Evolutionary conservation across 2,797 vertebrate species (phyloP).

Genomic region (Glossophaga mutica): DNA sequence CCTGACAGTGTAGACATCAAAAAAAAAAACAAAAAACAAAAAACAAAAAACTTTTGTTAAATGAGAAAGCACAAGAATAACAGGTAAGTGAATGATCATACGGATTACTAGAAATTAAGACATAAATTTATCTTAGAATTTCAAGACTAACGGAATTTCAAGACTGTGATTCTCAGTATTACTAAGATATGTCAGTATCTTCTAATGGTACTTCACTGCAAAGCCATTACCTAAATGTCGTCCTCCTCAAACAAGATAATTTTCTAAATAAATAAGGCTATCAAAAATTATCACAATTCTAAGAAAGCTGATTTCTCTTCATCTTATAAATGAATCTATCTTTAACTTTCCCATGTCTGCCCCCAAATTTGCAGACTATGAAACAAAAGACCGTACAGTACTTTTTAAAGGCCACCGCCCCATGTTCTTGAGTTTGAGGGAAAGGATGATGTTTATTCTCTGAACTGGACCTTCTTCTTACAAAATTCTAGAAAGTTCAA

Average conservation of each 20-base stretch:
- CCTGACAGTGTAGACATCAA: not conserved
- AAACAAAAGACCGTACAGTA: not conserved
- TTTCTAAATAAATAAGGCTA: not conserved
- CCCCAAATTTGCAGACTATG: not conserved
- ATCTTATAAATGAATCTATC: not conserved
- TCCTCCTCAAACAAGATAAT: not conserved
- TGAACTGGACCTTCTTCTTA: not conserved
- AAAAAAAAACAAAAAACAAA: too few relatives aligned
- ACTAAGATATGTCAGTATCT: not conserved
- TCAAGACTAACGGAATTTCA: not conserved
- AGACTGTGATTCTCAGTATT: not conserved
- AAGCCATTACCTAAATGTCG: not conserved
- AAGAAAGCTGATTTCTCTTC: not conserved
- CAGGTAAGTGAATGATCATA: not conserved
- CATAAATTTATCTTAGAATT: not conserved
- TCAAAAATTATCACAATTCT: not conserved
- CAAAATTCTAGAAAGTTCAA: not conserved
- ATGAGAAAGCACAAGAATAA: not conserved
- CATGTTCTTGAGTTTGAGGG: not conserved
- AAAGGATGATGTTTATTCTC: not conserved
- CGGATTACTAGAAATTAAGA: not conserved
- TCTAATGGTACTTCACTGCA: not conserved
- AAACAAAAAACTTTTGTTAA: not conserved
- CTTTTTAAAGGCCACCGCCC: not conserved
- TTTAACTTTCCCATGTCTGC: not conserved